These are phyloP conservation scores for Flabesymbios commensalis DNA, from an alignment of 2,888 invertebrate species.

Conservation along the genomic window DNA sequence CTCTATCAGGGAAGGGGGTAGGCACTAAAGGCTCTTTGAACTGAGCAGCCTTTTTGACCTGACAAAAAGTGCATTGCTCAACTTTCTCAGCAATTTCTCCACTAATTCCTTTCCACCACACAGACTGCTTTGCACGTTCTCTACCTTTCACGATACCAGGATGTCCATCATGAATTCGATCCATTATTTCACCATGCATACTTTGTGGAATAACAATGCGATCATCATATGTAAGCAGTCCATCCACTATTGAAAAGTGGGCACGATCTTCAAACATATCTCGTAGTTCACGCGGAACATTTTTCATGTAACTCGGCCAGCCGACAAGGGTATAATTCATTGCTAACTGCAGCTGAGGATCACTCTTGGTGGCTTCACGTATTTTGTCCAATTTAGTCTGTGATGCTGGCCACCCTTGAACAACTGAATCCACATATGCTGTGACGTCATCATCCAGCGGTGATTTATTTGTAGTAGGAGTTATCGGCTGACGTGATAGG, in stretches of 20 bases:
- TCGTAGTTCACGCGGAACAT: not conserved
- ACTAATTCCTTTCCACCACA: not conserved
- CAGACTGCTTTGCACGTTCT: not conserved
- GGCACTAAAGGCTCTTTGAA: not conserved
- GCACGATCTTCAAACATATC: not conserved
- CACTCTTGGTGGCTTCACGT: not conserved
- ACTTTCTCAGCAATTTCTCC: not conserved
- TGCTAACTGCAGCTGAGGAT: not conserved
- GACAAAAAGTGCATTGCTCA: not conserved
- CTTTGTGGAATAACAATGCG: not conserved
- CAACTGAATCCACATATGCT: not conserved
- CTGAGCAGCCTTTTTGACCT: not conserved
- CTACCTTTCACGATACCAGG: not conserved
- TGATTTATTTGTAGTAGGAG: not conserved
- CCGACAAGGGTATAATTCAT: not conserved
- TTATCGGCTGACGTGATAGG: not conserved
- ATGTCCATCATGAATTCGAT: too few relatives aligned
- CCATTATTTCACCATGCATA: too few relatives aligned
- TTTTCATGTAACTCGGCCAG: not conserved
- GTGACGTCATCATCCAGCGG: not conserved
- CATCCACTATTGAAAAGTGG: not conserved
- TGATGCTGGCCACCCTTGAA: not conserved
- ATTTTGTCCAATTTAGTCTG: not conserved
- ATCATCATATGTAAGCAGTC: not conserved
- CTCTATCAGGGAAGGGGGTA: too few relatives aligned